phyloP scores from a whole-genome alignment of 2,113 vertebrate genomes.

The Micromys minutus region DNA sequence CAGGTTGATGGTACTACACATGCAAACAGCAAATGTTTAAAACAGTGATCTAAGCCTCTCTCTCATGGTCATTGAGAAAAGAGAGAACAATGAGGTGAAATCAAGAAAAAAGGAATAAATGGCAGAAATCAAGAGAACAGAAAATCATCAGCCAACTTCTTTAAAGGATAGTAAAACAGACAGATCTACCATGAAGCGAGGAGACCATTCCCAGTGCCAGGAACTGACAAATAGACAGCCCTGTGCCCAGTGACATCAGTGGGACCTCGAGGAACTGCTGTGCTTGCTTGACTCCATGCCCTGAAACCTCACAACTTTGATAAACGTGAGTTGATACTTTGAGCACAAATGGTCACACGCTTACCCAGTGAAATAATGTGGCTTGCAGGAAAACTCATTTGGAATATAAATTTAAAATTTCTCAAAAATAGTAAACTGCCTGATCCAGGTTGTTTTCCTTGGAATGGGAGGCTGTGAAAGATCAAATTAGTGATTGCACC shows the following conservation, averaged over 20 bases:
- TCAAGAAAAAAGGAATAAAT: background rate
- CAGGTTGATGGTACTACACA: background rate
- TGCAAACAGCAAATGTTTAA: background rate
- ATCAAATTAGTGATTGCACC: background rate
- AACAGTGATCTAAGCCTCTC: background rate
- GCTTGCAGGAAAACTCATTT: background rate
- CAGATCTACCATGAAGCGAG: background rate
- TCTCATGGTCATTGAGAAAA: background rate
- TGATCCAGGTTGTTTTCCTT: background rate
- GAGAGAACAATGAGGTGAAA: background rate
- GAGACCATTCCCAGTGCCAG: no score
- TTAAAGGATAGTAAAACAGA: background rate
- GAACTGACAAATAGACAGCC: background rate
- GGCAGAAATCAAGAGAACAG: background rate
- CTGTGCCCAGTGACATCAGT: background rate
- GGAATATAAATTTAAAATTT: background rate
- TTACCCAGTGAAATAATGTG: background rate
- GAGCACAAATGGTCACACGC: background rate
- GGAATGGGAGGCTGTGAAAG: background rate
- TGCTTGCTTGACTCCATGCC: no score
- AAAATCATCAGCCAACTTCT: background rate
- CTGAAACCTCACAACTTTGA: background rate
- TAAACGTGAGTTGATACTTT: background rate
- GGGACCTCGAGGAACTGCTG: rapidly evolving
- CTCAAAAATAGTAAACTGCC: background rate